A percentile compares a stretch with the other conserved stretches of the same genome.
Evolutionary conservation across 2,113 vertebrate species (phyloP).

Genomic region (Sinocyclocheilus anshuiensis): DNA sequence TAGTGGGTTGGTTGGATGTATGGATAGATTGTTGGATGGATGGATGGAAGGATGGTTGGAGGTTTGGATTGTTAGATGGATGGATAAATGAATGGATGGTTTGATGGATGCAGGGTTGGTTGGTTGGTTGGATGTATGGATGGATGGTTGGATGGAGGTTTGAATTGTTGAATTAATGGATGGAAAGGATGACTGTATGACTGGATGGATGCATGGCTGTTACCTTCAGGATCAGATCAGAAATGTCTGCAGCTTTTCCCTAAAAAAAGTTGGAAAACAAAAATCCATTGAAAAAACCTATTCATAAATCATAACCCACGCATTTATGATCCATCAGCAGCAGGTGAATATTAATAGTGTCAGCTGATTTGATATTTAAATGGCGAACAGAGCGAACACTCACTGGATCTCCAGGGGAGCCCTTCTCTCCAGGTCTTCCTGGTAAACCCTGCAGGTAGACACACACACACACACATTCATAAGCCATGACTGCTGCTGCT

Average conservation of each 20-base stretch:
- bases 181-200: not conserved
- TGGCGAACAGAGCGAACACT: conserved; percentile 55
- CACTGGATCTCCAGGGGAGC: conserved; percentile 91
- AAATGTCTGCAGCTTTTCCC: conserved; percentile 80
- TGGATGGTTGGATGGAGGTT: not conserved
- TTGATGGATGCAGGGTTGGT: not conserved
- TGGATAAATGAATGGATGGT: not conserved
- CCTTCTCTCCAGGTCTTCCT: conserved; percentile 90
- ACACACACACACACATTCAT: not conserved
- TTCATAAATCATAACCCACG: not conserved
- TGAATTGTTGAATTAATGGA: not conserved
- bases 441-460: conserved; percentile 80
- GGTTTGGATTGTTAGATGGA: not conserved
- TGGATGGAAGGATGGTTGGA: not conserved
- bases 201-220: not conserved
- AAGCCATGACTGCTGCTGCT: not conserved
- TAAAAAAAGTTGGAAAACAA: conserved; percentile 58
- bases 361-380: not conserved
- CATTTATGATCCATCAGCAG: not conserved
- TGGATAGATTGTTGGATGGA: not conserved
- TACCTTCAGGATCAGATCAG: conserved; percentile 76
- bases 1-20: not conserved
- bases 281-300: not conserved
- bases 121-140: not conserved
- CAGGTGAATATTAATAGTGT: not conserved